Evolutionary conservation across 2,113 vertebrate genomes (phyloP).

Genomic region (Hippoglossus stenolepis): DNA sequence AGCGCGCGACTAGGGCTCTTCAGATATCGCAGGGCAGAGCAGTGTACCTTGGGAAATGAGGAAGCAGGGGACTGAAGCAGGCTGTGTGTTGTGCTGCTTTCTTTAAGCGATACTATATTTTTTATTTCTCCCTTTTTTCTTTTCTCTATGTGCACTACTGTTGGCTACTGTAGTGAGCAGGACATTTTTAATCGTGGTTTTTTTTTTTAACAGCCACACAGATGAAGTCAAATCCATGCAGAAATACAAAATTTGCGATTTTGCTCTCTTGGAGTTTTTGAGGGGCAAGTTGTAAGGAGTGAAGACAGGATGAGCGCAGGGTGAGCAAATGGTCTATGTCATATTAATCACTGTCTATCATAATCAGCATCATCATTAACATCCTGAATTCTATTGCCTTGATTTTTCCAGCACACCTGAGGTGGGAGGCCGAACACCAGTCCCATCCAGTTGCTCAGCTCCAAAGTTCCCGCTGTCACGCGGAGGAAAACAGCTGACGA

Average conservation of each 20-base stretch:
- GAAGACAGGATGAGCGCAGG: conserved; percentile 47
- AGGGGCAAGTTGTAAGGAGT: conserved; percentile 48
- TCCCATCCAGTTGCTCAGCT: conserved; percentile 44
- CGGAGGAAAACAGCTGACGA: conserved; percentile 25
- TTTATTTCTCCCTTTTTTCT: conserved; percentile 35
- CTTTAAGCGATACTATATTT: conserved; percentile 30
- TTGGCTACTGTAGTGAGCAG: conserved; percentile 62
- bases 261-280: conserved; percentile 55
- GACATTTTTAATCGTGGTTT: conserved; percentile 23
- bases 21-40: conserved; percentile 54
- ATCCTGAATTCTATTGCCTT: conserved; percentile 75
- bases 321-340: conserved; percentile 49
- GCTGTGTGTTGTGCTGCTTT: conserved; percentile 36
- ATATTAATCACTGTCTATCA: conserved; percentile 32
- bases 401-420: conserved; percentile 62
- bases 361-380: conserved; percentile 20
- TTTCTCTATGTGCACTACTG: conserved; percentile 60
- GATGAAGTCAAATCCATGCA: conserved; percentile 80
- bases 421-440: conserved; percentile 44
- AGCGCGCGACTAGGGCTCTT: conserved; percentile 48
- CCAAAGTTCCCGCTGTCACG: conserved; percentile 37
- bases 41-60: conserved; percentile 58
- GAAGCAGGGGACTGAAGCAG: conserved; percentile 39
- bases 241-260: conserved; percentile 62
- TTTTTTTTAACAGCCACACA: conserved; percentile 61